Evolutionary conservation across 2,113 vertebrate species (phyloP).

Genomic region (Axis porcinus): DNA sequence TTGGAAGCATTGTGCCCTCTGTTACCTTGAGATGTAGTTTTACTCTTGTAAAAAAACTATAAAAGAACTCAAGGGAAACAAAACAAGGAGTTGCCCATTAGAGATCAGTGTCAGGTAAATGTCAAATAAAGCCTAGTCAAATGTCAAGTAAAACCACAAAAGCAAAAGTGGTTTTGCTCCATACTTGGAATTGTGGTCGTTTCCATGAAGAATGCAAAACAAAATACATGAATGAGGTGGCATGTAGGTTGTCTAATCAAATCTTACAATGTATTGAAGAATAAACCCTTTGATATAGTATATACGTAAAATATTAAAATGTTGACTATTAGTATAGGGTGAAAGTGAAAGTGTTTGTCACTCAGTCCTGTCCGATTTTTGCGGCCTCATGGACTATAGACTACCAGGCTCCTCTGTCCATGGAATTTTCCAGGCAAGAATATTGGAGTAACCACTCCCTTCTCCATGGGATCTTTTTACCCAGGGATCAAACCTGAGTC

Average conservation of each 20-base stretch:
- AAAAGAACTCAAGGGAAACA: neutral
- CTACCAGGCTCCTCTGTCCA: neutral
- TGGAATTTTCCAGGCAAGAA: neutral
- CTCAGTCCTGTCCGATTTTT: neutral
- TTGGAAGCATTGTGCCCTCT: neutral
- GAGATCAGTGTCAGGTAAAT: neutral
- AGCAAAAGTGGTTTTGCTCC: neutral
- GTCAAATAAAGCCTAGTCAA: neutral
- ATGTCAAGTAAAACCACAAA: neutral
- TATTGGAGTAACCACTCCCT: neutral
- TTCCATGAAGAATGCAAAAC: neutral
- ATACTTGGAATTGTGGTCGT: neutral
- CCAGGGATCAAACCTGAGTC: neutral
- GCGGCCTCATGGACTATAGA: neutral
- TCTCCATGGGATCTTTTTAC: neutral
- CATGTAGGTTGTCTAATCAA: neutral
- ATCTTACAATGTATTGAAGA: neutral
- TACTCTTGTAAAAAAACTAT: neutral
- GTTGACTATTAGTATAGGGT: neutral
- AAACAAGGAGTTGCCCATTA: neutral
- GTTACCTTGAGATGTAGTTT: neutral
- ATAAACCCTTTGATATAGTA: neutral
- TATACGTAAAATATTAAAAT: neutral
- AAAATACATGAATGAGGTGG: neutral
- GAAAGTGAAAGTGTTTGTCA: neutral